Percentiles rank a stretch among this genome's conserved stretches.
These are phyloP conservation scores for Apamea anceps DNA, from an alignment of 2,888 invertebrate species.

Conservation along the genomic window DNA sequence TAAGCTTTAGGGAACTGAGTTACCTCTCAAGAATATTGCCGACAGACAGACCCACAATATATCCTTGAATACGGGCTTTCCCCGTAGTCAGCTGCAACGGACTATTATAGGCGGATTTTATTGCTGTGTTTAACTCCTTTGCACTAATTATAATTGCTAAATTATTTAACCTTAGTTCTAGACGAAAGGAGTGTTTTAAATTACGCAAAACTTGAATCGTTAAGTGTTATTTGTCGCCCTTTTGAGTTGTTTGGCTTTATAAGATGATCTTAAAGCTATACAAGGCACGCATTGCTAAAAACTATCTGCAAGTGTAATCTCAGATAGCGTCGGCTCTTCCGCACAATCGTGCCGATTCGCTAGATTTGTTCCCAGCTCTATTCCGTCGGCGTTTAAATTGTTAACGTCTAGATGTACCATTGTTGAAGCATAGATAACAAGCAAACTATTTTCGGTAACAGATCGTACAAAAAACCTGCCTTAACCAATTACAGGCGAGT, in stretches of 20 bases:
- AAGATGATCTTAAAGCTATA: neutral
- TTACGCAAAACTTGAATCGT: neutral
- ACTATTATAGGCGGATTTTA: neutral
- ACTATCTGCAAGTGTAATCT: neutral
- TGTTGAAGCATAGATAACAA: slow-evolving; percentile 18
- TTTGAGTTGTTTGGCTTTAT: neutral
- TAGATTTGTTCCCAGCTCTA: slow-evolving; percentile 1
- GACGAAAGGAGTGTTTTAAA: neutral
- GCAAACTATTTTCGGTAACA: slow-evolving; percentile 20
- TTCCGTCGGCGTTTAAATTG: slow-evolving; percentile 16
- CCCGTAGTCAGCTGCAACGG: neutral
- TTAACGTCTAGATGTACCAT: slow-evolving; percentile 20
- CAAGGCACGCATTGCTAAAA: neutral
- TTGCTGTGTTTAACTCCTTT: slow-evolving; percentile 2
- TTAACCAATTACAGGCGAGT: slow-evolving; percentile 16
- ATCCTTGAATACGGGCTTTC: slow-evolving; percentile 27
- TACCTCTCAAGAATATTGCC: slow-evolving; percentile 8
- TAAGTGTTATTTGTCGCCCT: neutral
- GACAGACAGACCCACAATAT: neutral
- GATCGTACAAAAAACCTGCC: slow-evolving; percentile 34
- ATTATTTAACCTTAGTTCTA: slow-evolving; percentile 1
- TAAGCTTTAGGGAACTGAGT: neutral
- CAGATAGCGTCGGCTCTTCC: neutral
- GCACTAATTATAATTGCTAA: slow-evolving; percentile 12
- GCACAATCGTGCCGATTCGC: neutral